Conservation (phyloP, 2,113 vertebrate genomes). For the Chaetura pelagica region DNA sequence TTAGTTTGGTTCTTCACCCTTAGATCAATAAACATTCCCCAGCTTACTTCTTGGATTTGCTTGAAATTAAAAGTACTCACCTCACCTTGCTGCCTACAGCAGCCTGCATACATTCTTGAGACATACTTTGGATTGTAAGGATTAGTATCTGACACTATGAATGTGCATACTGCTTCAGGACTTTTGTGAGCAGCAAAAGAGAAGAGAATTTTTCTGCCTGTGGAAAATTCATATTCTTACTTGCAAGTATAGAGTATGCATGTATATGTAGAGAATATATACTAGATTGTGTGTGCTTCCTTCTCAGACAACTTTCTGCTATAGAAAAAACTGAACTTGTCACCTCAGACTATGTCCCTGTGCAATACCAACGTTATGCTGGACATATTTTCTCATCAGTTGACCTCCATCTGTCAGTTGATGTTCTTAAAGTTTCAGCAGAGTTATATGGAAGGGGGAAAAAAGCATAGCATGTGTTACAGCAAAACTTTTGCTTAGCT, state of each 20-base stretch:
- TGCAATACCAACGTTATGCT: not conserved
- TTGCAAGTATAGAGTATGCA: not conserved
- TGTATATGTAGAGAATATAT: not conserved
- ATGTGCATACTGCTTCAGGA: not conserved
- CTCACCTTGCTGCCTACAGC: not conserved
- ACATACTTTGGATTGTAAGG: not conserved
- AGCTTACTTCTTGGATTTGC: not conserved
- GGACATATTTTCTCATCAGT: not conserved
- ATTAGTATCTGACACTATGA: not conserved
- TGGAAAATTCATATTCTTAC: not conserved
- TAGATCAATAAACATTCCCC: not conserved
- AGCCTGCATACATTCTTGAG: not conserved
- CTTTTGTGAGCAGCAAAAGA: not conserved
- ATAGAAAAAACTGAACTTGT: not conserved
- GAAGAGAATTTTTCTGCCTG: not conserved
- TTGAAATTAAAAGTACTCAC: not conserved
- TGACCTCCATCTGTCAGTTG: not conserved
- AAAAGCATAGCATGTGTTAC: not conserved
- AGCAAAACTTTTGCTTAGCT: not conserved
- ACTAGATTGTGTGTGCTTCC: not conserved
- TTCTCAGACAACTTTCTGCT: not conserved
- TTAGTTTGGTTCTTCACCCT: not conserved
- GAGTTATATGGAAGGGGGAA: accelerated
- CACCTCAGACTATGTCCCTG: not conserved
- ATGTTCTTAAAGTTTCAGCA: not conserved